Percentiles rank a stretch among this genome's conserved stretches.
Evolutionary conservation across 2,888 invertebrate species (phyloP).

Genomic region (Netelia inedita): DNA sequence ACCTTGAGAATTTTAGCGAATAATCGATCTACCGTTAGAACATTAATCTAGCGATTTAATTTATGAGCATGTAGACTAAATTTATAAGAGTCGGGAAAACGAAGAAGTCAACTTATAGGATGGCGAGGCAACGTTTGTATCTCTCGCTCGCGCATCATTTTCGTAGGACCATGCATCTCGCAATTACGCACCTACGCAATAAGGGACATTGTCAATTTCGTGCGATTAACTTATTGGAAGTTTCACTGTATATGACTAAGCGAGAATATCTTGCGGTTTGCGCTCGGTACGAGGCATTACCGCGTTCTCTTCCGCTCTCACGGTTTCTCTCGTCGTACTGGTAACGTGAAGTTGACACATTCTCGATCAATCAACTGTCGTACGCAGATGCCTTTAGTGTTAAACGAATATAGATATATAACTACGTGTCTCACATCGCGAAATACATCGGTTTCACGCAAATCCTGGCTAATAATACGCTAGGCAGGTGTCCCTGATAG

Average conservation of each 20-base stretch:
- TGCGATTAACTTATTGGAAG: too few relatives aligned
- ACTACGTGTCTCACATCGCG: neutral
- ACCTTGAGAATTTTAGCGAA: too few relatives aligned
- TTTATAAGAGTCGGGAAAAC: too few relatives aligned
- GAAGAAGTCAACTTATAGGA: too few relatives aligned
- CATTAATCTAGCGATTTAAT: too few relatives aligned
- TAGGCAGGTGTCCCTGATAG: neutral
- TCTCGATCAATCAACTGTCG: constrained; percentile 84
- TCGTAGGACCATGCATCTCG: too few relatives aligned
- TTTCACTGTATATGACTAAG: neutral
- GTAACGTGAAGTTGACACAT: constrained; percentile 83
- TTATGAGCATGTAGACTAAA: too few relatives aligned
- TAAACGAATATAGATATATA: constrained; percentile 29
- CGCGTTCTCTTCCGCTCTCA: constrained; percentile 60
- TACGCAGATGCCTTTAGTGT: constrained; percentile 78
- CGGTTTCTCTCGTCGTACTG: constrained; percentile 72
- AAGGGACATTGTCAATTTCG: too few relatives aligned
- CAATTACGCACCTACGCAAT: too few relatives aligned
- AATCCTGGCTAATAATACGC: neutral
- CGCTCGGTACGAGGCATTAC: constrained; percentile 73
- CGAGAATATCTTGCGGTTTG: constrained; percentile 31
- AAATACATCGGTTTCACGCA: neutral
- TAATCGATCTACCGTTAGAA: too few relatives aligned
- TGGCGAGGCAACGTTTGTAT: too few relatives aligned
- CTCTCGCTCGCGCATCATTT: too few relatives aligned